Evolutionary conservation across 2,888 invertebrate genomes (phyloP).

Genomic region (Blomia tropicalis): DNA sequence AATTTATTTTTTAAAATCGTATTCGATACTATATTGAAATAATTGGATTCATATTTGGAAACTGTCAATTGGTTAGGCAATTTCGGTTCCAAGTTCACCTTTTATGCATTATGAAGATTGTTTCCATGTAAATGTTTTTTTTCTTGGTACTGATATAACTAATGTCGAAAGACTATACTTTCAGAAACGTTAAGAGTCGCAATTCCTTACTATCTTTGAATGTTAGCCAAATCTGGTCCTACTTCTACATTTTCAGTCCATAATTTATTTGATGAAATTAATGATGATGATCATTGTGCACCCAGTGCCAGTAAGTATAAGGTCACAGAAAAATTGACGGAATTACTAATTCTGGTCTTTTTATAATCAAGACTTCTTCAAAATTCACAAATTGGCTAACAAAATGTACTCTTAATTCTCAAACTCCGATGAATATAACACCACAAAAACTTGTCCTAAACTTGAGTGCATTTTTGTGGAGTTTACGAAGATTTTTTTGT

Average conservation of each 20-base stretch:
- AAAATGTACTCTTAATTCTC: background rate
- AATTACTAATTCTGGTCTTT: slow-evolving; percentile 12
- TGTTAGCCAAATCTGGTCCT: background rate
- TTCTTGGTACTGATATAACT: no score
- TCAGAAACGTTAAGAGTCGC: background rate
- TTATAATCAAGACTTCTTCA: background rate
- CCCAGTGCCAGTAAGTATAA: background rate
- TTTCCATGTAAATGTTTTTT: background rate
- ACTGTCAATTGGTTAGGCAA: background rate
- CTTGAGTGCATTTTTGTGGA: no score
- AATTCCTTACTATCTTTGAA: background rate
- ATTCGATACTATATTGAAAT: background rate
- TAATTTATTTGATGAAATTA: background rate
- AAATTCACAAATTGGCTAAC: background rate
- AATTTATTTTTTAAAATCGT: background rate
- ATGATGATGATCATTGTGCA: no score
- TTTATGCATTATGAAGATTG: background rate
- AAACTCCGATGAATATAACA: no score
- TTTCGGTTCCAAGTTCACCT: background rate
- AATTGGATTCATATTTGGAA: background rate
- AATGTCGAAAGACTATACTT: slow-evolving; percentile 8
- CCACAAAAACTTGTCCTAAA: no score
- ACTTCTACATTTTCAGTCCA: background rate
- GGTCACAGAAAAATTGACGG: background rate
- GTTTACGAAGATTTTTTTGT: no score